Base-by-base conservation (phyloP, 2,888 invertebrate genomes). In the Steinernema hermaphroditum region DNA sequence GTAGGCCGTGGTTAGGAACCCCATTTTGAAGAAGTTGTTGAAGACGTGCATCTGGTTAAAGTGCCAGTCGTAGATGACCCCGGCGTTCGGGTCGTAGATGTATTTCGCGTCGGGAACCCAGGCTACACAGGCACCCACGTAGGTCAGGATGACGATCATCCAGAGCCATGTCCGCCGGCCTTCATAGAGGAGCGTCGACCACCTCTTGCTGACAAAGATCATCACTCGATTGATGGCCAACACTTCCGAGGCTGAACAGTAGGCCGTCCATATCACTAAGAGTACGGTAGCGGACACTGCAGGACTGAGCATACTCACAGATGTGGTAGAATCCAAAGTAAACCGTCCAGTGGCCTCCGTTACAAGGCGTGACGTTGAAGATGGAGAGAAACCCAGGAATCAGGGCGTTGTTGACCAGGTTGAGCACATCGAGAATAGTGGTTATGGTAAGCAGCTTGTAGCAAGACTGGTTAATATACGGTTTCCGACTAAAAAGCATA, bases 11-110 rank as follows among this genome's bases (percentile, higher is more conserved):
- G 62, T 62, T 14, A 62, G 62, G 34, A 62, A 62, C 2, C 62
- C 62, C 27, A 62, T 62, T 16, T 62, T 62, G 62, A 62, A 62
- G 62, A 62, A 62, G 34, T 62, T 62, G 62, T 62, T 62, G 62
- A 62, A 62, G 34, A 29, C 29, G 62, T 62, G 62, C 62, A 62
- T 62, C 12, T 24, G 34, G 62, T 62, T 62, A 32, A 62, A 62
- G 27, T 62, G 62, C 62, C 62, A 62, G 62, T 62, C 62, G 32
- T 32, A 62, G 62, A 62, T 62, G 32, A 62, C 62, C 4, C 62
- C 62, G 16, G 62, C 62, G 34, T 62, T 62, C 16, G 62, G 32
- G 62, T 62, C 62, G 62, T 62, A 62, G 62, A 62, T 29, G 62
- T 62, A 62, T 19, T 62, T 62, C 1, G 62, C 62, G 62, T 2